Evolutionary conservation across 2,113 vertebrate species (phyloP).

Genomic region (Scophthalmus maximus): DNA sequence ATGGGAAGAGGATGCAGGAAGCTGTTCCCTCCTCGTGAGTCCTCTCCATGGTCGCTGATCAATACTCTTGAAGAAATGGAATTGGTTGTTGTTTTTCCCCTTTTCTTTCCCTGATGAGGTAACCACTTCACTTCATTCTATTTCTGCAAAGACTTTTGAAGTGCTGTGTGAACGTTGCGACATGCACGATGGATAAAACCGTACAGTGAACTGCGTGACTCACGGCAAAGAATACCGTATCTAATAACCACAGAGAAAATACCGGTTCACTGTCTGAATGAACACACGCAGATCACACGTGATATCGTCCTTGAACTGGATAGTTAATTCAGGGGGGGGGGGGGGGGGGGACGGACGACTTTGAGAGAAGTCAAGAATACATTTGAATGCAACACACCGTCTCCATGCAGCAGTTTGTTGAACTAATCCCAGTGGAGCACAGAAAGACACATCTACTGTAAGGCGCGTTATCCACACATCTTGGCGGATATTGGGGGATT

Average conservation of each 20-base stretch:
- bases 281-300: not conserved
- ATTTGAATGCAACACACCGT: conserved; percentile 37
- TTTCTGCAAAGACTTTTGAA: not conserved
- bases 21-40: conserved; percentile 26
- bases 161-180: not conserved
- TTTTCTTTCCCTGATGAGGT: conserved; percentile 26
- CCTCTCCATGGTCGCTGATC: conserved; percentile 54
- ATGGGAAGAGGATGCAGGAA: conserved; percentile 13
- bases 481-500: conserved; percentile 36
- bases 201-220: conserved; percentile 13
- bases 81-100: conserved; percentile 36
- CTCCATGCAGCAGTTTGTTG: conserved; percentile 36
- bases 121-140: conserved; percentile 18
- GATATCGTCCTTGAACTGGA: conserved; percentile 17
- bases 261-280: not conserved
- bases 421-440: conserved; percentile 41
- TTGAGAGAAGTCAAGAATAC: conserved; percentile 9
- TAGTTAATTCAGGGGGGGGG: conserved; percentile 18
- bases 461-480: conserved; percentile 45
- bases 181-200: not conserved
- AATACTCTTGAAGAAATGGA: conserved; percentile 48
- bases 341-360: not conserved
- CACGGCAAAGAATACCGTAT: not conserved
- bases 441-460: conserved; percentile 18
- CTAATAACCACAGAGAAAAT: not conserved